These are phyloP conservation scores for Oasisia sp. DNA, from an alignment of 2,888 invertebrate genomes.

Conservation along the genomic window DNA sequence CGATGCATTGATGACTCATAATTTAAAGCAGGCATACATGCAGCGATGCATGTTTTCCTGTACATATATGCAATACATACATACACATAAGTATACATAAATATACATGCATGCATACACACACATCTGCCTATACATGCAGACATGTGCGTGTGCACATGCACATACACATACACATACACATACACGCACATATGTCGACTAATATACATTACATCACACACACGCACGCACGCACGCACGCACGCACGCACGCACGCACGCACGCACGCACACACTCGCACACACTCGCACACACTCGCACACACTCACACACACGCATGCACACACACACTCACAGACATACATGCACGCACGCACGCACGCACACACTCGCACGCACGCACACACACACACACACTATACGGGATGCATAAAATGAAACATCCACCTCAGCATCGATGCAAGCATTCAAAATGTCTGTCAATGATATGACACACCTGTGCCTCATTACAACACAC, in stretches of 20 bases:
- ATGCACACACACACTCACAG: neutral
- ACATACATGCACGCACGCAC: too few species aligned
- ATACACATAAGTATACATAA: neutral
- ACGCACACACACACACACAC: neutral
- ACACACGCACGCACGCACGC: too few species aligned
- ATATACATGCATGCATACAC: neutral
- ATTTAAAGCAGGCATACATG: neutral
- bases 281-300: neutral
- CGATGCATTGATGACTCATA: neutral
- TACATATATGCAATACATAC: neutral
- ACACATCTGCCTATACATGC: neutral
- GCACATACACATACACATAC: neutral
- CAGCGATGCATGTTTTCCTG: neutral
- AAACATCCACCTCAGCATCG: neutral
- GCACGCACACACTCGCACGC: neutral
- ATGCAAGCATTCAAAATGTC: neutral
- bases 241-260: neutral
- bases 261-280: neutral
- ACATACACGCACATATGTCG: neutral
- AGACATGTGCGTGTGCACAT: neutral
- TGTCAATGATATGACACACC: neutral
- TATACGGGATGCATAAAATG: constrained; percentile 6
- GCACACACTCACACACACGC: neutral
- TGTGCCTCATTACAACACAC: neutral
- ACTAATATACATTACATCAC: neutral